Evolutionary conservation across 2,113 vertebrate species (phyloP).

Genomic region (Saccopteryx leptura): DNA sequence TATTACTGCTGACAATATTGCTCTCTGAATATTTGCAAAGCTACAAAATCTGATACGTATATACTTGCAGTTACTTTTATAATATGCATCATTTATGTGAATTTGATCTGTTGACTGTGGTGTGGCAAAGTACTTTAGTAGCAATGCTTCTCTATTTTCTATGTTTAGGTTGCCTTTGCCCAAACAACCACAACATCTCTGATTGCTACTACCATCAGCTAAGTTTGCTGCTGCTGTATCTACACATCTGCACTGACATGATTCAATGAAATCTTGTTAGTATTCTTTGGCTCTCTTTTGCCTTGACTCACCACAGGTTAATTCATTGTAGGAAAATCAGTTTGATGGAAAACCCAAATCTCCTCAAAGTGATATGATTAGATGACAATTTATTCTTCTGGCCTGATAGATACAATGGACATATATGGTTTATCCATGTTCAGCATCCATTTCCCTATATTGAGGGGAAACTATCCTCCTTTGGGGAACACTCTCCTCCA

Average conservation of each 20-base stretch:
- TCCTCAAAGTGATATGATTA: background rate
- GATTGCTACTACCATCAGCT: background rate
- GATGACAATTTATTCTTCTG: background rate
- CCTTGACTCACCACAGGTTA: background rate
- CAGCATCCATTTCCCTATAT: background rate
- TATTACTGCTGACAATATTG: background rate
- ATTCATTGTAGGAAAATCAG: background rate
- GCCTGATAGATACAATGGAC: background rate
- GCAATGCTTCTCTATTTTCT: background rate
- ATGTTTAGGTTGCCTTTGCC: background rate
- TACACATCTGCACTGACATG: background rate
- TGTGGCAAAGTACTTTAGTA: background rate
- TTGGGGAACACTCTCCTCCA: background rate
- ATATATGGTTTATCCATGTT: background rate
- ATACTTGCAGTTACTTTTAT: slow-evolving; percentile 33
- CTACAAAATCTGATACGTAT: background rate
- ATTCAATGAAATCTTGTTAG: background rate
- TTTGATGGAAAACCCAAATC: background rate
- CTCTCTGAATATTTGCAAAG: slow-evolving; percentile 18
- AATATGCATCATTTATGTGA: background rate
- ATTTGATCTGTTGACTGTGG: background rate
- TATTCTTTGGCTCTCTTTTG: background rate
- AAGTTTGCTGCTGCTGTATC: background rate
- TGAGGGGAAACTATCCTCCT: background rate
- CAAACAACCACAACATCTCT: background rate